Evolutionary conservation across 2,113 vertebrate genomes (phyloP).

Genomic region (Burhinus oedicnemus): DNA sequence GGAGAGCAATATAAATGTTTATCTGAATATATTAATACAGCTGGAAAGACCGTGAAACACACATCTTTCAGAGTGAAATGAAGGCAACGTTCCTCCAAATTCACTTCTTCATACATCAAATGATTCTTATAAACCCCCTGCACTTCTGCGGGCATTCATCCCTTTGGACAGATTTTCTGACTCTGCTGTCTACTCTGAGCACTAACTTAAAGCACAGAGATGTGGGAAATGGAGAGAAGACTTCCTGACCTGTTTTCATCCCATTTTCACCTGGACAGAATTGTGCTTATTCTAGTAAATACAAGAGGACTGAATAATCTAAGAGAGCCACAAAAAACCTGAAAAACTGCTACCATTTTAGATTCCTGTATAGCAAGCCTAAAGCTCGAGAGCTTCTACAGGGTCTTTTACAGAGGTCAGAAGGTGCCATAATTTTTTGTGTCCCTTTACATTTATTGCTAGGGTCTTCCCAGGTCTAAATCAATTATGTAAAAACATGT

Average conservation of each 20-base stretch:
- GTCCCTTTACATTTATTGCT: background rate
- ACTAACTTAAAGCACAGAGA: background rate
- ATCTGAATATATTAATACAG: background rate
- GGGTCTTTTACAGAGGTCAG: background rate
- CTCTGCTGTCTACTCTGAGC: background rate
- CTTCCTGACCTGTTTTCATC: background rate
- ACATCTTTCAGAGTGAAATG: background rate
- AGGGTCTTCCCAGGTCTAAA: background rate
- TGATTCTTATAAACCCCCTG: background rate
- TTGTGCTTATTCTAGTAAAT: background rate
- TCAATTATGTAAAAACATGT: background rate
- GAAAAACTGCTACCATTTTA: background rate
- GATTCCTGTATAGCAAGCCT: background rate
- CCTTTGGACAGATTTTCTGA: background rate
- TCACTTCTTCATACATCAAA: background rate
- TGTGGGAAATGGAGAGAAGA: background rate
- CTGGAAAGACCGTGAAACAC: background rate
- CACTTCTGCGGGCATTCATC: fast-evolving
- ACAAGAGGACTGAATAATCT: background rate
- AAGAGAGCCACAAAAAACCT: background rate
- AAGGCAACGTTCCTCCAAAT: background rate
- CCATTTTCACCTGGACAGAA: background rate
- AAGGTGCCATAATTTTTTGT: background rate
- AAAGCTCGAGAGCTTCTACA: background rate
- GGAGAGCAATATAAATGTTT: background rate